These are phyloP conservation scores for Clistopyga incitator DNA, from an alignment of 2,888 invertebrate genomes.

Conservation along the genomic window DNA sequence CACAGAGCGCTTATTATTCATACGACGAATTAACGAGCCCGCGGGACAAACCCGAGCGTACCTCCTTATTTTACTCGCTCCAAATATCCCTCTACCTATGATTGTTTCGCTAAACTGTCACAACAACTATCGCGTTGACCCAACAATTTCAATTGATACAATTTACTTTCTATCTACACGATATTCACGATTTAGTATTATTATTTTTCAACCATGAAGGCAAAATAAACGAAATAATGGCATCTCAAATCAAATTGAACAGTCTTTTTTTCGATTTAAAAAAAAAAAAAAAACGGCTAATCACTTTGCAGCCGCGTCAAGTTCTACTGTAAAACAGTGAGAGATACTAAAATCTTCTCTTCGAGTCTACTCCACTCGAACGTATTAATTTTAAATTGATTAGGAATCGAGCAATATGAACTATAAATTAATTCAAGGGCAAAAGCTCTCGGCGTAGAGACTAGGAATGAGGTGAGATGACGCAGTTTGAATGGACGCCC, in stretches of 20 bases:
- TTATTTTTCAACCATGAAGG: not conserved
- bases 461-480: constrained; percentile 17
- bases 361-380: constrained; percentile 8
- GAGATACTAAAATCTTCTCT: not conserved
- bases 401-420: constrained; percentile 36
- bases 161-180: not conserved
- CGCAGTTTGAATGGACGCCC: constrained; percentile 45
- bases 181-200: not conserved
- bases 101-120: constrained; percentile 23
- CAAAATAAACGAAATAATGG: not conserved
- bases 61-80: constrained; percentile 31
- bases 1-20: constrained; percentile 74
- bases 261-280: too few species aligned
- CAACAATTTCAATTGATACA: not conserved
- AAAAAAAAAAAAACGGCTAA: too few species aligned
- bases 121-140: not conserved
- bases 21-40: constrained; percentile 76
- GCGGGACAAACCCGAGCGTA: constrained; percentile 35
- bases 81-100: constrained; percentile 17
- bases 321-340: too few species aligned
- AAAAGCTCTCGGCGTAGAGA: not conserved
- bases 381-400: constrained; percentile 21
- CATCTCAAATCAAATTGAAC: too few species aligned
- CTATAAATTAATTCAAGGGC: constrained; percentile 53
- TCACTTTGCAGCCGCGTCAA: too few species aligned